phyloP scores from a whole-genome alignment of 2,888 invertebrate genomes.

The Drosophila percnosoma region DNA sequence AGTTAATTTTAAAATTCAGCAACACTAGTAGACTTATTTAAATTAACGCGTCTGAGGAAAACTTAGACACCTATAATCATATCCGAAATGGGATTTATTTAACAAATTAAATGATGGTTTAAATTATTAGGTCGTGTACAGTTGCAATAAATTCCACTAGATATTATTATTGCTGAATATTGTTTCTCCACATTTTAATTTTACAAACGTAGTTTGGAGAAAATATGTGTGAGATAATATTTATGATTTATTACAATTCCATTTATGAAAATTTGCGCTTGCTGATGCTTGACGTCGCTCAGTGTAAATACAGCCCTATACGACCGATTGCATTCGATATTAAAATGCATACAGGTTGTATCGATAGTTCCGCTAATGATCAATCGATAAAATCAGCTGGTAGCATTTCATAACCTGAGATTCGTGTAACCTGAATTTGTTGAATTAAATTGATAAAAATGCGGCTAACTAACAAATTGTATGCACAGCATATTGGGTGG shows the following conservation, averaged over 20 bases:
- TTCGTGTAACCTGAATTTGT: conserved; percentile 12
- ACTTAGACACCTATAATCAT: not conserved
- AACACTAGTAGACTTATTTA: not conserved
- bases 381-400: conserved; percentile 25
- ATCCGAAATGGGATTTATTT: not conserved
- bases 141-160: too few species aligned
- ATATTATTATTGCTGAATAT: too few species aligned
- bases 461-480: conserved; percentile 88
- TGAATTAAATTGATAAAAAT: conserved; percentile 84
- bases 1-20: not conserved
- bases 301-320: not conserved
- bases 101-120: not conserved
- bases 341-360: not conserved
- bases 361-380: not conserved
- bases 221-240: not conserved
- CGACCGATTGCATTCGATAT: not conserved
- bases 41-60: not conserved
- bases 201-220: not conserved
- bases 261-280: not conserved
- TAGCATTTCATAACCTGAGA: conserved; percentile 51
- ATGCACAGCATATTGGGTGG: conserved; percentile 90
- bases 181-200: not conserved
- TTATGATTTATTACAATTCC: not conserved
- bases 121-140: not conserved
- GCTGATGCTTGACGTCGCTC: not conserved